Evolutionary conservation across 2,113 vertebrate genomes (phyloP).

Genomic region (Cepphus grylle): DNA sequence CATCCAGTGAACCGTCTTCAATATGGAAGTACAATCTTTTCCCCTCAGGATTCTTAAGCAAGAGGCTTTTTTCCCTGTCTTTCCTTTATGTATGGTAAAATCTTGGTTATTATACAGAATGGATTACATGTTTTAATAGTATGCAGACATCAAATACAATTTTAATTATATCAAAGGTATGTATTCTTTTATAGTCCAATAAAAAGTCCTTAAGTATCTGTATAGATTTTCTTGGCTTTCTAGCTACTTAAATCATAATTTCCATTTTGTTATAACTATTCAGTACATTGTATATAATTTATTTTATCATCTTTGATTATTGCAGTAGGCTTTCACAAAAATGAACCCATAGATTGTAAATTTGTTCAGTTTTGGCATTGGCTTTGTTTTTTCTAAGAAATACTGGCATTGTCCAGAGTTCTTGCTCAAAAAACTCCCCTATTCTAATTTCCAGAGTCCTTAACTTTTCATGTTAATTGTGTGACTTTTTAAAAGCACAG

Average conservation of each 20-base stretch:
- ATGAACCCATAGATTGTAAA: background rate
- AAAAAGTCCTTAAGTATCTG: background rate
- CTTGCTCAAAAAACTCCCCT: background rate
- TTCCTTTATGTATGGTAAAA: background rate
- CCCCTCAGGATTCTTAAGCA: background rate
- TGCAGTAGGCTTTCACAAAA: background rate
- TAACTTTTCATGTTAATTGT: background rate
- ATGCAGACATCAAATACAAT: background rate
- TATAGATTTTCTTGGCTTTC: background rate
- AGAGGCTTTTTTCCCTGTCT: fast-evolving
- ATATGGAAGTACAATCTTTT: background rate
- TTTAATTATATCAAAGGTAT: background rate
- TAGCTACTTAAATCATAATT: background rate
- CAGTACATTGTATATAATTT: background rate
- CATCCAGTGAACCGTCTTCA: background rate
- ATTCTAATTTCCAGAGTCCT: background rate
- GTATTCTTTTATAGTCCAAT: background rate
- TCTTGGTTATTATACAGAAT: background rate
- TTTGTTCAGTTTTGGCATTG: background rate
- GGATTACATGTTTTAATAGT: background rate
- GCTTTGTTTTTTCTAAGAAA: background rate
- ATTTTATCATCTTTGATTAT: background rate
- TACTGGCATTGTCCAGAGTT: background rate
- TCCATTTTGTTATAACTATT: background rate
- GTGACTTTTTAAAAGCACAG: background rate